Percentiles rank a stretch among this genome's conserved stretches.
phyloP scores from a whole-genome alignment of 1,140 invertebrate genomes.

The Calycopis cecrops region DNA sequence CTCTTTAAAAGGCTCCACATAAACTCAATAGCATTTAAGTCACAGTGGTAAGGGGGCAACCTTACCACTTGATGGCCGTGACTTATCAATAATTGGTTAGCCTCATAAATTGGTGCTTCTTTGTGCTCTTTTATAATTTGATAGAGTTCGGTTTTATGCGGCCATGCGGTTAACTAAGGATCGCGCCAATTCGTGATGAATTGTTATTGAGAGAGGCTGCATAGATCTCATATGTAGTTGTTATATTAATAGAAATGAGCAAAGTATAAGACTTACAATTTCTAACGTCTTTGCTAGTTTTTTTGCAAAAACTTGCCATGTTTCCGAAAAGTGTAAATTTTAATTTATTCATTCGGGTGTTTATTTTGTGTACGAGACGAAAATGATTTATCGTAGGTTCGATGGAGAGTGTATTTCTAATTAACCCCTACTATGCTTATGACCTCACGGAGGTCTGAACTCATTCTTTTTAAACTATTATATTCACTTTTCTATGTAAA shows the following conservation, averaged over 20 bases:
- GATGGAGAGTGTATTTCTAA: slow-evolving; percentile 5
- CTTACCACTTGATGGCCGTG: too few species aligned
- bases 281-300: slow-evolving; percentile 87
- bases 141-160: too few species aligned
- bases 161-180: too few species aligned
- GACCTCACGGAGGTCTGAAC: not conserved
- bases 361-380: slow-evolving; percentile 6
- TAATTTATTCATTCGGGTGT: slow-evolving; percentile 8
- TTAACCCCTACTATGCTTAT: slow-evolving; percentile 5
- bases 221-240: too few species aligned
- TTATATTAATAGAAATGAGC: slow-evolving; percentile 13
- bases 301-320: slow-evolving; percentile 86
- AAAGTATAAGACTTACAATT: slow-evolving; percentile 81
- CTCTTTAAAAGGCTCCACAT: too few species aligned
- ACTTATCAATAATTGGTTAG: too few species aligned
- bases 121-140: too few species aligned
- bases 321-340: slow-evolving; percentile 58
- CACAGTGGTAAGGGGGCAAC: too few species aligned
- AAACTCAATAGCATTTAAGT: too few species aligned
- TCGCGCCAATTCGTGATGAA: too few species aligned
- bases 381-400: not conserved
- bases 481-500: slow-evolving; percentile 12
- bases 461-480: slow-evolving; percentile 11
- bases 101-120: too few species aligned
- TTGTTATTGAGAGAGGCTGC: too few species aligned